Base-by-base conservation (phyloP, 1,140 invertebrate species). In the Saccostrea glomerata region DNA sequence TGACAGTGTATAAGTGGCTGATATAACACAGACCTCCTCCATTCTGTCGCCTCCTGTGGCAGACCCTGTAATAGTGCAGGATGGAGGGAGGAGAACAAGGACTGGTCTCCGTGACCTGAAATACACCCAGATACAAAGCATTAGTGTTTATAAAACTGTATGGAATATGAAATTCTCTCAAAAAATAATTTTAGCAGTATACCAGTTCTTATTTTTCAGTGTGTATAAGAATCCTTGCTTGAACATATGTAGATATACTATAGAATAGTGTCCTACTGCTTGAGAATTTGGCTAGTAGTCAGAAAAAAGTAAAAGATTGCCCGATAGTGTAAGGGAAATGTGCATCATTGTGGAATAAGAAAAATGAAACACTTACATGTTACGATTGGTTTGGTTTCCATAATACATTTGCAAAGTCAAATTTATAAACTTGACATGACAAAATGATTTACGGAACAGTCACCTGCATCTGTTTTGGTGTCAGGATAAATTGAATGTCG, bases 71-170 rank as follows among this genome's bases (percentile, higher is more conserved):
- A 94, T 36, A 99, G 95, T 86, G 96, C 96, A 40, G 97, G 95
- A 94, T 98, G 97, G 90, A 99, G 95, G n/a, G 96, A 96, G 87
- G 97, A 97, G 95, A 98, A 99, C 87, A 99, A 96, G 87, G 97
- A 97, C 94, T 97, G 96, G 95, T 98, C 98, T 87, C 98, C 98
- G 94, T 97, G 97, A 97, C 97, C 98, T 99, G 91, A 58, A 95
- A 95, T 20, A 84, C 6, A 6, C 6, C 40, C 6, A 47, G 40
- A 47, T 47, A 3, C 6, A 6, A 47, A 47, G 40, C 40, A 47
- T 6, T 47, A 3, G 40, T 47, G 40, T 47, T 47, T 47, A 3
- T 47, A 6, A 47, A 47, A 6, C 6, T 47, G 40, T 47, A 47
- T 47, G 40, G 2, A 47, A 47, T 47, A 47, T 47, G 6, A 47